Evolutionary conservation across 2,113 vertebrate genomes (phyloP), one percentile per base, ranked within the genome.

Genomic region (Indicator indicator): DNA sequence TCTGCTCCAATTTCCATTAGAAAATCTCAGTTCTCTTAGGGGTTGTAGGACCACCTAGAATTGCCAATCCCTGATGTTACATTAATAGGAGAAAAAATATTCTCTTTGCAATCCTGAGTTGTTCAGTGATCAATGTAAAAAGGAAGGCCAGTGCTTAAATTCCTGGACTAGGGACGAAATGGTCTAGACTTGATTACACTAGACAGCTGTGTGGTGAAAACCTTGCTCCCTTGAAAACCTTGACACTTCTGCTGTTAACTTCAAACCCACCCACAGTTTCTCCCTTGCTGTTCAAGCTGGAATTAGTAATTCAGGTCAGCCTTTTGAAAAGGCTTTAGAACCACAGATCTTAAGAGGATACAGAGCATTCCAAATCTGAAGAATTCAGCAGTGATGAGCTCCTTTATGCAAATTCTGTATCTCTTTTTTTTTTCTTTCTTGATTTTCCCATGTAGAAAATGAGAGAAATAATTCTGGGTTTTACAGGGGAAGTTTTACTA

Each of bases 1-100:
- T 95, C 6, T 81, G 93, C 15, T 95, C 88, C 76, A 75, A 94
- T 95, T 94, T 91, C 80, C 83, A 90, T 94, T 90, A 89, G 88
- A 95, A 88, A 69, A 4, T 60, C 75, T 91, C 65, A 71, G 30
- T 69, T 90, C 91, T 86, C 74, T 88, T 86, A 75, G 70, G 83
- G 65, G 72, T 88, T 48, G 82, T 78, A 86, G 40, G 93, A 94
- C 93, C 94, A 95, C 91, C 85, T 93, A 94, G 85, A 95, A 86
- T 95, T 94, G 64, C 64, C 4, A 7, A 5, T 81, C 70, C 44
- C 65, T 86, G 94, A 89, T 78, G 27, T 71, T 90, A 91, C 80
- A 91, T 96, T 54, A 96, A 83, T 90, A 83, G 28, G 42, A 36
- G 33, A n/a, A 90, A 85, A 96, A 86, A 82, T 84, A 81, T 77